Conservation (phyloP, 2,888 invertebrate species). For the Dysmachus trigonus region DNA sequence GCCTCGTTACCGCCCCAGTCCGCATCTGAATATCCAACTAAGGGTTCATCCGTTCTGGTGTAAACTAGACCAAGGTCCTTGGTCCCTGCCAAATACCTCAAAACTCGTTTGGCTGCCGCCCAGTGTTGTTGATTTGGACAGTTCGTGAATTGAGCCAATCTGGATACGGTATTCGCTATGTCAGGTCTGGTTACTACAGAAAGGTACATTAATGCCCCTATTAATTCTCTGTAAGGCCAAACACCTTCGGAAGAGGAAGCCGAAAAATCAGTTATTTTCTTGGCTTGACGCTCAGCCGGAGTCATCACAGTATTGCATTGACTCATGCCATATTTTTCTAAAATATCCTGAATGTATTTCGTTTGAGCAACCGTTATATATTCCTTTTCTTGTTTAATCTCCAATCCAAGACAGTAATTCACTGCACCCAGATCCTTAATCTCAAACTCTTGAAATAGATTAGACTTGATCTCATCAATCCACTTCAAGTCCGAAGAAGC, state of each 20-base stretch:
- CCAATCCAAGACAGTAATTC: background rate
- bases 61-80: too few relatives aligned
- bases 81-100: too few relatives aligned
- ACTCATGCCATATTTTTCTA: background rate
- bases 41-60: too few relatives aligned
- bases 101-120: too few relatives aligned
- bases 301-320: background rate
- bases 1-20: too few relatives aligned
- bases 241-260: background rate
- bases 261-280: background rate
- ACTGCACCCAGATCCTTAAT: conserved; percentile 3
- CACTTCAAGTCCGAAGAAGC: background rate
- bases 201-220: background rate
- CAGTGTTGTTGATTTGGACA: too few relatives aligned
- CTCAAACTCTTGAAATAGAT: background rate
- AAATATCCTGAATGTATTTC: background rate
- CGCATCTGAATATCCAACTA: too few relatives aligned
- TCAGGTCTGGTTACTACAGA: background rate
- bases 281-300: background rate
- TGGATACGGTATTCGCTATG: background rate
- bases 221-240: background rate
- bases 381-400: background rate
- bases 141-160: too few relatives aligned
- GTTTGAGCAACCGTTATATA: background rate
- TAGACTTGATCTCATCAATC: background rate